phyloP scores from a whole-genome alignment of 2,797 vertebrate genomes.

The Brachymystax lenok region DNA sequence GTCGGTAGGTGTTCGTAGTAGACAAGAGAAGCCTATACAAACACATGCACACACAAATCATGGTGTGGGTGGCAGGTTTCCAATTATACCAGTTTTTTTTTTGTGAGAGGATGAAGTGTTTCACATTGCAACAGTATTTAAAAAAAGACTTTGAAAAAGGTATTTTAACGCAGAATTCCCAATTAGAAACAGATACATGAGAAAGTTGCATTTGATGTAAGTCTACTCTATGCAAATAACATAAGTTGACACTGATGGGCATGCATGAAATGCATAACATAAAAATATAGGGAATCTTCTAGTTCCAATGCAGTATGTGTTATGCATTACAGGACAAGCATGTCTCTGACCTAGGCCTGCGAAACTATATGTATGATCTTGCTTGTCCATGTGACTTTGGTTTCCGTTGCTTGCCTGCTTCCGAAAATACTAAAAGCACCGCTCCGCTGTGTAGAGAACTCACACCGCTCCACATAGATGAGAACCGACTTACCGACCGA shows the following conservation, averaged over 20 bases:
- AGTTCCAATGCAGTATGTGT: neutral
- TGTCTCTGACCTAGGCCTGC: slow-evolving; percentile 36
- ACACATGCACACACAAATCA: neutral
- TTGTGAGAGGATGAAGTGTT: neutral
- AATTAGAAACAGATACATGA: too few relatives aligned
- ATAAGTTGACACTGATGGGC: neutral
- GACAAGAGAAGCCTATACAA: slow-evolving; percentile 9
- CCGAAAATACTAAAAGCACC: slow-evolving; percentile 68
- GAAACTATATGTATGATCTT: slow-evolving; percentile 64
- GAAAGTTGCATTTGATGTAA: neutral
- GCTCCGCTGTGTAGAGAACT: slow-evolving; percentile 28
- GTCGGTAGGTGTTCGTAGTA: slow-evolving; percentile 47
- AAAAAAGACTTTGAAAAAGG: too few relatives aligned
- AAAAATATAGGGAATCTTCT: neutral
- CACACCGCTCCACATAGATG: slow-evolving; percentile 23
- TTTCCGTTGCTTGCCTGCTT: slow-evolving; percentile 80
- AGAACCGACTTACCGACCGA: slow-evolving; percentile 19
- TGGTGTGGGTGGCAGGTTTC: neutral
- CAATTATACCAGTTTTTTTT: neutral
- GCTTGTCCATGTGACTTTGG: slow-evolving; percentile 79
- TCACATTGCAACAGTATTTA: neutral
- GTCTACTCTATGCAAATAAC: neutral
- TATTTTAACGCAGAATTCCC: too few relatives aligned
- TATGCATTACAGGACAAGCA: too few relatives aligned
- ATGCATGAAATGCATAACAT: too few relatives aligned